phyloP scores from a whole-genome alignment of 2,888 invertebrate genomes.

The Ligdia adustata region DNA sequence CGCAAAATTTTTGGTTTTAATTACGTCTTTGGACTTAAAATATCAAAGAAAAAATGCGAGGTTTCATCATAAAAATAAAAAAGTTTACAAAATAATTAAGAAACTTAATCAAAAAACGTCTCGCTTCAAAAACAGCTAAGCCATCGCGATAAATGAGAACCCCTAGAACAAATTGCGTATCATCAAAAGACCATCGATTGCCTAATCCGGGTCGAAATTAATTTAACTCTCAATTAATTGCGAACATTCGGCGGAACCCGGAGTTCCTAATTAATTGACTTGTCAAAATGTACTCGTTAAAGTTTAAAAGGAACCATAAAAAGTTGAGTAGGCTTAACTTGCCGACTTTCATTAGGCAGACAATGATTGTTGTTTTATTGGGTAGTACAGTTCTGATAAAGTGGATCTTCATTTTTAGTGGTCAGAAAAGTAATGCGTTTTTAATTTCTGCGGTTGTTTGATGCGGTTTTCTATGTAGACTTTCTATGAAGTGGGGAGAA shows the following conservation, averaged over 20 bases:
- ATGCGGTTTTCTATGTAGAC: no score
- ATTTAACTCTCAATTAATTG: conserved; percentile 35
- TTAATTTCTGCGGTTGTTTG: conserved; percentile 13
- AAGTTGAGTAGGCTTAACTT: conserved; percentile 38
- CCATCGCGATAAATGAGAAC: no score
- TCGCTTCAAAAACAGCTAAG: no score
- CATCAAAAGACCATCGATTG: conserved; percentile 14
- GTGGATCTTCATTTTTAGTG: conserved; percentile 19
- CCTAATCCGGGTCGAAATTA: conserved; percentile 27
- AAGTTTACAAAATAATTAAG: no score
- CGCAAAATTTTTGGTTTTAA: no score
- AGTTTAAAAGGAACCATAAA: conserved; percentile 37
- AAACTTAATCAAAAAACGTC: no score
- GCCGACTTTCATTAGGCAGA: conserved; percentile 33
- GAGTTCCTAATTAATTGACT: conserved; percentile 39
- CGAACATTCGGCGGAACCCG: conserved; percentile 30
- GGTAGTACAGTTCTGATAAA: conserved; percentile 24
- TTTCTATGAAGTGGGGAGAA: no score
- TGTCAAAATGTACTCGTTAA: conserved; percentile 40
- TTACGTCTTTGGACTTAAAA: no score
- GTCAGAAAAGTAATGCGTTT: conserved; percentile 18
- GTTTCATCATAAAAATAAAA: no score
- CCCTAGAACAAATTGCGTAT: neutral
- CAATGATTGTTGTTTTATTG: conserved; percentile 33
- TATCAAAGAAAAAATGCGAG: no score